phyloP scores from a whole-genome alignment of 2,797 vertebrate species.

The Mormyrops attenuatus region DNA sequence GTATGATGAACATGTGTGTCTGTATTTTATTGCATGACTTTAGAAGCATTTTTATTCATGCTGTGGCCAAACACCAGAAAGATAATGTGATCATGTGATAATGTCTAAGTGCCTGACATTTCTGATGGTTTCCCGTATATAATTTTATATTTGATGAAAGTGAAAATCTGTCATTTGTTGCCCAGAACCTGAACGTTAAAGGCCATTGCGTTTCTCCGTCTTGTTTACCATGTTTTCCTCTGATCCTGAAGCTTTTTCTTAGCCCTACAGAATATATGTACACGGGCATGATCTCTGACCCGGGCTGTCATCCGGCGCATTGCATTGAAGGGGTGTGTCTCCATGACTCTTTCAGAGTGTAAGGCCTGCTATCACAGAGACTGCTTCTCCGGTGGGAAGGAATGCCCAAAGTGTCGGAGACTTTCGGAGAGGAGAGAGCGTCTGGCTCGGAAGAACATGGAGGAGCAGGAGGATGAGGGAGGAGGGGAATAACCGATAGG shows the following conservation, averaged over 20 bases:
- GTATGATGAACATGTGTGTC: neutral
- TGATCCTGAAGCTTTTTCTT: neutral
- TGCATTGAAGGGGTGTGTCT: neutral
- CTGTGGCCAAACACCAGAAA: neutral
- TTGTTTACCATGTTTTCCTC: neutral
- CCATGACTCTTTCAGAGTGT: conserved; percentile 51
- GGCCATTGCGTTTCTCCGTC: neutral
- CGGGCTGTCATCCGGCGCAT: neutral
- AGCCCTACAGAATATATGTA: neutral
- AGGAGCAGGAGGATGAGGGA: conserved; percentile 58
- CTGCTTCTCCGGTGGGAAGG: conserved; percentile 59
- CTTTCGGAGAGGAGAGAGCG: conserved; percentile 61
- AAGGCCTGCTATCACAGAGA: conserved; percentile 71
- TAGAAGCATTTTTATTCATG: neutral
- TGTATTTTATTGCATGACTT: neutral
- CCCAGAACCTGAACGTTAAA: neutral
- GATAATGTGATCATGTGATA: neutral
- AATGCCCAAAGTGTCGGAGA: conserved; percentile 63
- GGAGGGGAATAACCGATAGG: conserved; percentile 39
- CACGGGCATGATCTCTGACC: neutral
- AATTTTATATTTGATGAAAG: neutral
- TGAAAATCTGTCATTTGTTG: no score
- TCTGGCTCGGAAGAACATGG: conserved; percentile 62
- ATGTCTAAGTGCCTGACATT: neutral
- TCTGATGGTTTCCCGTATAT: neutral